These are phyloP conservation scores for Melanostoma scalare DNA, from an alignment of 2,888 invertebrate species.

Conservation along the genomic window DNA sequence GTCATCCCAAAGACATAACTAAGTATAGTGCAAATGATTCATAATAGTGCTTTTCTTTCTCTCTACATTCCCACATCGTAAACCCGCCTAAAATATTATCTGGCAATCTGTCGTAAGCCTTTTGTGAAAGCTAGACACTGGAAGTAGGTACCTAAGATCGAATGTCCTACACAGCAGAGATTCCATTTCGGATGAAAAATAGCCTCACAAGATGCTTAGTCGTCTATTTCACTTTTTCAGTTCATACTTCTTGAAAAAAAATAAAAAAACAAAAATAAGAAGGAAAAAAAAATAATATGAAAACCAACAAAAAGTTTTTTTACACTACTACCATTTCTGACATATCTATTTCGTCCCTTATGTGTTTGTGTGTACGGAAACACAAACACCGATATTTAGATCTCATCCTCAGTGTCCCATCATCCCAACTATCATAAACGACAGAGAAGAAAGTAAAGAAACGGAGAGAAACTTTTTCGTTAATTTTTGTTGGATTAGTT, in stretches of 20 bases:
- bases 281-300: constrained; percentile 25
- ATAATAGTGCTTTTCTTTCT: constrained; percentile 38
- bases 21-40: constrained; percentile 56
- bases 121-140: constrained; percentile 38
- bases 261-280: constrained; percentile 45
- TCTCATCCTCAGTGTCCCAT: not conserved
- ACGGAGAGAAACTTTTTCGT: not conserved
- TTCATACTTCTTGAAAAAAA: constrained; percentile 23
- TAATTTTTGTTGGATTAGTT: constrained; percentile 22
- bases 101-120: constrained; percentile 53
- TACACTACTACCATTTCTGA: too few relatives aligned
- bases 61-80: not conserved
- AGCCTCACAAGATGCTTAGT: constrained; percentile 56
- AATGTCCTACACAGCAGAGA: constrained; percentile 8
- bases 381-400: too few relatives aligned
- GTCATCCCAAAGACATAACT: constrained; percentile 9
- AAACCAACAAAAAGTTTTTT: too few relatives aligned
- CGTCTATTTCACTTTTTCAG: constrained; percentile 57
- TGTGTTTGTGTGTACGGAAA: too few relatives aligned
- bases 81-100: constrained; percentile 23
- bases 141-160: constrained; percentile 17
- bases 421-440: not conserved
- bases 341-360: too few relatives aligned
- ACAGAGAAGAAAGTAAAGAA: not conserved
- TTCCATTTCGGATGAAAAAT: constrained; percentile 56